These are phyloP conservation scores for Cryptocheilus praepositus DNA, from an alignment of 2,888 invertebrate genomes.

Conservation along the genomic window DNA sequence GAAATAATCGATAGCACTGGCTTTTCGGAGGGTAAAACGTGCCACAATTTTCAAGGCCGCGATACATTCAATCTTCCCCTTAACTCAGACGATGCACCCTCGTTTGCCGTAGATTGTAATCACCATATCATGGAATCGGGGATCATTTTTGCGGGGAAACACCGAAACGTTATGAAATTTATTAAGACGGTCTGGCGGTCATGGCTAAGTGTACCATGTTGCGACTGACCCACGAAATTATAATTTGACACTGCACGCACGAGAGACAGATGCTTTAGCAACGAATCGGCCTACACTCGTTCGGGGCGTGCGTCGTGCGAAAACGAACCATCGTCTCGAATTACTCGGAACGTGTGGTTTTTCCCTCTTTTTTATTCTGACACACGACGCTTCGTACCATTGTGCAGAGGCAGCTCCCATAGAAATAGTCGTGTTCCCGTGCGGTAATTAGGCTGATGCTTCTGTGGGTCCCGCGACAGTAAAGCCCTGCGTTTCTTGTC, in stretches of 20 bases:
- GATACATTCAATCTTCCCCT: conserved; percentile 2
- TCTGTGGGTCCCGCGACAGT: conserved; percentile 38
- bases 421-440: conserved; percentile 35
- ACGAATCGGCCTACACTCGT: conserved; percentile 15
- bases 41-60: conserved; percentile 31
- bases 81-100: too few species aligned
- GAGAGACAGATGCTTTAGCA: conserved; percentile 45
- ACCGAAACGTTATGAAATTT: too few species aligned
- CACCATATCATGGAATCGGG: too few species aligned
- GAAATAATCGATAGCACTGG: conserved; percentile 48
- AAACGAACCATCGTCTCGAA: conserved; percentile 24
- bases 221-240: conserved; percentile 19
- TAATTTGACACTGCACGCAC: conserved; percentile 49
- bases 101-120: too few species aligned
- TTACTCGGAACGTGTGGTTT: conserved; percentile 15
- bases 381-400: conserved; percentile 50
- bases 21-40: conserved; percentile 23
- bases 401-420: conserved; percentile 17
- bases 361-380: conserved; percentile 34
- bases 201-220: conserved; percentile 1
- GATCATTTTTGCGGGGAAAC: too few species aligned
- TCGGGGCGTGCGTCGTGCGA: conserved; percentile 29
- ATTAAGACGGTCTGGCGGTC: too few species aligned
- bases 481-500: conserved; percentile 37
- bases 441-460: conserved; percentile 56